Evolutionary conservation across 2,113 vertebrate genomes (phyloP), one percentile per base, ranked within the genome.

Genomic region (Cephalopterus ornatus): DNA sequence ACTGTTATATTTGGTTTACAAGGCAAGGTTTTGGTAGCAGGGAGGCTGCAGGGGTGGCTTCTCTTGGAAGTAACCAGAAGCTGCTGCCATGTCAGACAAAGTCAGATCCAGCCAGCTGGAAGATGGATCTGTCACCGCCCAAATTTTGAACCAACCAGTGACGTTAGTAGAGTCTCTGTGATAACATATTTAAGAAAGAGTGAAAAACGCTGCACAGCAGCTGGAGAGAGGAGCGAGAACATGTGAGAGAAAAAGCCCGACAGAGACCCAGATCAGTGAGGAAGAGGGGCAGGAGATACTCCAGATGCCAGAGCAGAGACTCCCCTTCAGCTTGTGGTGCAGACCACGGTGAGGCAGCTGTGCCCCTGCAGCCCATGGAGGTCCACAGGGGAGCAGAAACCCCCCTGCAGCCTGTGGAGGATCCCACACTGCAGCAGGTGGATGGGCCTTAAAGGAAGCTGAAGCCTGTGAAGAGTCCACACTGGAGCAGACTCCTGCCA

Each of bases 321-420:
- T 79, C 20, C 16, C 10, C 66, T 8, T 32, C 67, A 72, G 56
- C 16, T 13, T 6, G 8, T 47, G 33, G 73, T n/a, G 19, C 55
- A 11, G 74, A 42, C 28, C n/a, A 11, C 3, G 65, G 55, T 2
- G 41, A 55, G 24, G 56, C n/a, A 71, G 65, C 23, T 55, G 28
- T n/a, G 55, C 4, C 84, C 27, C n/a, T 70, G 27, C 22, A 70
- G 55, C 39, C 14, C n/a, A 2, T 20, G 19, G 47, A 56, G 12
- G 9, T 28, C 55, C 14, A 4, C 8, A 11, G 53, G 16, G 8
- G 55, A 68, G 19, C 56, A 47, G 20, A 30, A 39, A 41, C 30
- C 28, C 41, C 1, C 23, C 55, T 70, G 23, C 28, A 61, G 37
- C 39, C 39, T 1, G 0, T 0, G 12, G 1, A 66, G 23, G 22